Conservation (phyloP, 2,113 vertebrate species). For the Psephotus haematonotus region DNA sequence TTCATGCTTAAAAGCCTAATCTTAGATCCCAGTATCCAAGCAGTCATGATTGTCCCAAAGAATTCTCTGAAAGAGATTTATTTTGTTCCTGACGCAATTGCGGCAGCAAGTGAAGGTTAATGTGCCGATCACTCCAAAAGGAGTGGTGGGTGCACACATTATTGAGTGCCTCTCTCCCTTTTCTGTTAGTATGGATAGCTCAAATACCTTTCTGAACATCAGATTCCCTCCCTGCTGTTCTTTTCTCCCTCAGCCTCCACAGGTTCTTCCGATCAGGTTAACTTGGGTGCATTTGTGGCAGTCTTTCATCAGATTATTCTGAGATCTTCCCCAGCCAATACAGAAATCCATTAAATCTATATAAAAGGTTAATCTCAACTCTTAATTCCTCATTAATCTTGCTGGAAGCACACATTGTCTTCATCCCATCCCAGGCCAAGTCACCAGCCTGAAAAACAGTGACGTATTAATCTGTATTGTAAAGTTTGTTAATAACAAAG, state of each 20-base stretch:
- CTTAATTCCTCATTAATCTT: conserved; percentile 37
- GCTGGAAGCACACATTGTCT: conserved; percentile 29
- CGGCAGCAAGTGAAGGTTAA: not conserved
- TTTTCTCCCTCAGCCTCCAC: not conserved
- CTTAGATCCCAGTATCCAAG: not conserved
- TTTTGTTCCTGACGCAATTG: not conserved
- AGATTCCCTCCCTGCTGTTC: not conserved
- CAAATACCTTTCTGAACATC: not conserved
- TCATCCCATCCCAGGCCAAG: not conserved
- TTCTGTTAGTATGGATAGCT: not conserved
- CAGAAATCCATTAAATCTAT: conserved; percentile 17
- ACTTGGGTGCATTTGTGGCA: conserved; percentile 10
- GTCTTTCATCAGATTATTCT: not conserved
- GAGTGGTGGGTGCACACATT: not conserved
- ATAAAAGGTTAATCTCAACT: conserved; percentile 28
- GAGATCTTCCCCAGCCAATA: not conserved
- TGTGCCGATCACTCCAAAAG: not conserved
- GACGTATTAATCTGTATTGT: conserved; percentile 11
- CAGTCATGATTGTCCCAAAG: not conserved
- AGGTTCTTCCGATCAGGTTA: not conserved
- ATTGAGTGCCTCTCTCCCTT: not conserved
- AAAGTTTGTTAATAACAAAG: conserved; percentile 39
- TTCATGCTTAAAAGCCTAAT: not conserved
- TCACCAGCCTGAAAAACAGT: not conserved
- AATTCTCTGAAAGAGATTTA: not conserved